These are phyloP conservation scores for Sphaerodactylus townsendi DNA, from an alignment of 2,113 vertebrate species.

Conservation along the genomic window DNA sequence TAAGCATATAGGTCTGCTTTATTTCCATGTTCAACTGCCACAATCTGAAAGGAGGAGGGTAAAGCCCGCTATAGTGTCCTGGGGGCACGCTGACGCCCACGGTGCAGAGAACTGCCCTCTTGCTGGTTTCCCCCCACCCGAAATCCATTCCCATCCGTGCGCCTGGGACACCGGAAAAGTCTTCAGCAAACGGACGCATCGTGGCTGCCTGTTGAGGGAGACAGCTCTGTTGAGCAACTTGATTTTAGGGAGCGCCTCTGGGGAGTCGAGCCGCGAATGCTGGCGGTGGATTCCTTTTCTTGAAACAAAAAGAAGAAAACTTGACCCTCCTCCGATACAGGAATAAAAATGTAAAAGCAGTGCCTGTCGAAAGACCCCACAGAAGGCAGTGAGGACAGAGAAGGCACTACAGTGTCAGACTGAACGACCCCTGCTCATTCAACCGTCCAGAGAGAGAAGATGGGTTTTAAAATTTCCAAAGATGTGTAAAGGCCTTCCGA, in stretches of 20 bases:
- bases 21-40: slow-evolving; percentile 77
- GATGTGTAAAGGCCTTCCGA: slow-evolving; percentile 49
- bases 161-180: slow-evolving; percentile 62
- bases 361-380: slow-evolving; percentile 71
- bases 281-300: slow-evolving; percentile 26
- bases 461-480: slow-evolving; percentile 59
- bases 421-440: slow-evolving; percentile 63
- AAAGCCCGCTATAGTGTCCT: slow-evolving; percentile 85
- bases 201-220: slow-evolving; percentile 36
- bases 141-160: slow-evolving; percentile 47
- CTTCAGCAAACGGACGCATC: slow-evolving; percentile 65
- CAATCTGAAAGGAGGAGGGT: slow-evolving; percentile 91
- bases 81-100: slow-evolving; percentile 78
- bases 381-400: slow-evolving; percentile 66
- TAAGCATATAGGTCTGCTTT: slow-evolving; percentile 76
- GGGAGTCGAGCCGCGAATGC: slow-evolving; percentile 42
- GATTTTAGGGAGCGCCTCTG: slow-evolving; percentile 34
- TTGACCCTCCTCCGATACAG: slow-evolving; percentile 13
- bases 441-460: slow-evolving; percentile 70
- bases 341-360: slow-evolving; percentile 70
- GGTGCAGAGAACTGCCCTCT: slow-evolving; percentile 29
- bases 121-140: slow-evolving; percentile 55
- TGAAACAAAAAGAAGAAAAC: slow-evolving; percentile 36
- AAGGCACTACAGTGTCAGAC: slow-evolving; percentile 84
- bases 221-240: slow-evolving; percentile 29